Conservation (phyloP, 2,797 vertebrate genomes). For the Hydrocynus forskahlii region DNA sequence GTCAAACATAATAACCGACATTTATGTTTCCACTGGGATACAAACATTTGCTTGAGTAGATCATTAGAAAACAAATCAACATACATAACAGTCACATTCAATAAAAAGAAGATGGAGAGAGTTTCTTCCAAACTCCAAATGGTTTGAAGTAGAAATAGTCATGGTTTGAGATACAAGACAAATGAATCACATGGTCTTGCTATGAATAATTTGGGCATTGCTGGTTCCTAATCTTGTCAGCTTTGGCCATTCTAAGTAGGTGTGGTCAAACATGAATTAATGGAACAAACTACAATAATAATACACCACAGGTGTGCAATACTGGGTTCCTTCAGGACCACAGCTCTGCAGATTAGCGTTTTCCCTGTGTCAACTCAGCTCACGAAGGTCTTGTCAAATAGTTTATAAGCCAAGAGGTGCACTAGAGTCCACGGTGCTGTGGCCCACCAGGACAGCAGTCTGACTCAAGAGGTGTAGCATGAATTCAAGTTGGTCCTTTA, state of each 20-base stretch:
- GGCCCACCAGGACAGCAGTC: no score
- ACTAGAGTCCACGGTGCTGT: no score
- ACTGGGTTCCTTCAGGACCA: no score
- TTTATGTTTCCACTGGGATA: constrained; percentile 48
- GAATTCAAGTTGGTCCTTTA: no score
- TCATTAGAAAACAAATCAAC: constrained; percentile 2
- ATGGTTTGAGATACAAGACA: background rate
- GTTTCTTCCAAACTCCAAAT: background rate
- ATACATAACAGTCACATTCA: constrained; percentile 8
- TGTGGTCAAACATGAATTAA: no score
- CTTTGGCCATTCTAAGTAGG: background rate
- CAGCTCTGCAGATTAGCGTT: no score
- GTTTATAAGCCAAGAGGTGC: no score
- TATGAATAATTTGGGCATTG: background rate
- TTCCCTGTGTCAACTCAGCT: no score
- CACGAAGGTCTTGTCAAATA: no score
- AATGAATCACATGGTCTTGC: background rate
- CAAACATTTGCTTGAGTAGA: constrained; percentile 30
- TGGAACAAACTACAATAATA: no score
- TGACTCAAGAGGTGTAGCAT: no score
- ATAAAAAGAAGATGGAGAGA: background rate
- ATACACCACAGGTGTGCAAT: no score
- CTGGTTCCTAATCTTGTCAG: background rate
- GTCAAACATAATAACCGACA: constrained; percentile 37
- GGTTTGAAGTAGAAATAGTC: background rate